A percentile compares a stretch with the other conserved stretches of the same genome.
These are phyloP conservation scores for Megaceryle torquata DNA, from an alignment of 2,113 vertebrate species.

Conservation along the genomic window DNA sequence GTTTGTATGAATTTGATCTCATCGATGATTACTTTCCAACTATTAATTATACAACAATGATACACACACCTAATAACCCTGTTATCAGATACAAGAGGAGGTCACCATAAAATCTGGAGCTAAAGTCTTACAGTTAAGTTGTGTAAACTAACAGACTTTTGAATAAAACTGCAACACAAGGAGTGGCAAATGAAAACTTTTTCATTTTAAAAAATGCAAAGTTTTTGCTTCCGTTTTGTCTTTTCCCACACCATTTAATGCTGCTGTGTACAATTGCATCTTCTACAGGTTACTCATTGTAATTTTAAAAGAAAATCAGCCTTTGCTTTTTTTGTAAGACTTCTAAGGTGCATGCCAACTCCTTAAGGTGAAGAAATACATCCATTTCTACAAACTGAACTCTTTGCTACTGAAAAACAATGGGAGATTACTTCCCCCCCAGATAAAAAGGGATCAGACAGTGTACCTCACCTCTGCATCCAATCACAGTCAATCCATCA, in stretches of 20 bases:
- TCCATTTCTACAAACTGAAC: not conserved
- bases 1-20: conserved; percentile 91
- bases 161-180: not conserved
- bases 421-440: not conserved
- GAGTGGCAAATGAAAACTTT: not conserved
- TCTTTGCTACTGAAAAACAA: not conserved
- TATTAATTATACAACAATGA: conserved; percentile 97
- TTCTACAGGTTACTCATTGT: not conserved
- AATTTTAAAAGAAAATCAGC: not conserved
- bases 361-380: not conserved
- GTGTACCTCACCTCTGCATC: not conserved
- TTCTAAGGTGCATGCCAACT: not conserved
- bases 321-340: not conserved
- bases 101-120: conserved; percentile 41
- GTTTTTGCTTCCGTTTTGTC: not conserved
- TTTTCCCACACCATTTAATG: not conserved
- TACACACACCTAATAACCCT: conserved; percentile 92
- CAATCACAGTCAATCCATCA: accelerated
- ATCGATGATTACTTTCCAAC: conserved; percentile 89
- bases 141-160: conserved; percentile 1
- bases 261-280: not conserved
- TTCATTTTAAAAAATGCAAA: not conserved
- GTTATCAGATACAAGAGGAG: conserved; percentile 88
- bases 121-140: not conserved
- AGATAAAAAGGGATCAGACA: no score